A percentile compares a stretch with the other conserved stretches of the same genome.
Evolutionary conservation across 2,113 vertebrate genomes (phyloP).

Genomic region (Setophaga kirtlandii): DNA sequence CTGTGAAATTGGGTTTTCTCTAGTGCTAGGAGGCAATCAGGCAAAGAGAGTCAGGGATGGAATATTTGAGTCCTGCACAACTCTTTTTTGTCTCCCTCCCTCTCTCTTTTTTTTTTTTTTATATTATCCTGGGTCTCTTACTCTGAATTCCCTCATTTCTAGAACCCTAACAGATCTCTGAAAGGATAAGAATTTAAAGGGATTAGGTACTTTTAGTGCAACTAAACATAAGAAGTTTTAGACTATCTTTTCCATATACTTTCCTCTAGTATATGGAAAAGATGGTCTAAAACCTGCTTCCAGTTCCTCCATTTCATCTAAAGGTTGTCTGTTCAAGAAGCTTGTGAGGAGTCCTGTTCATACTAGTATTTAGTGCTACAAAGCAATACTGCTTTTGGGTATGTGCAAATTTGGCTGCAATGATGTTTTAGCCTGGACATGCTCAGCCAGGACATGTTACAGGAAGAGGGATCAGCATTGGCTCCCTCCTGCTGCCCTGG

Average conservation of each 20-base stretch:
- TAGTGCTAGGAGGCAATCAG: neutral
- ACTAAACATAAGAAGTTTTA: neutral
- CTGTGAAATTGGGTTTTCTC: neutral
- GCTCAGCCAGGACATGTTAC: slow-evolving; percentile 6
- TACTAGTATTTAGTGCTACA: neutral
- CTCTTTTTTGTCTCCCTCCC: neutral
- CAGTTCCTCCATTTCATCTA: neutral
- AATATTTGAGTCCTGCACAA: neutral
- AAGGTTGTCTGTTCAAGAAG: neutral
- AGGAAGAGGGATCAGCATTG: neutral
- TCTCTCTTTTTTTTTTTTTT: neutral
- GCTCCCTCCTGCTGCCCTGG: neutral
- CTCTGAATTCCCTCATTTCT: neutral
- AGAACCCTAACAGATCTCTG: neutral
- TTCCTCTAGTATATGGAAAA: neutral
- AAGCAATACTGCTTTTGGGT: neutral
- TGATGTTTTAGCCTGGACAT: neutral
- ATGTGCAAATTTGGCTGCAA: neutral
- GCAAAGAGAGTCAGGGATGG: neutral
- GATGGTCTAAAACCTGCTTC: neutral
- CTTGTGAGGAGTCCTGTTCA: neutral
- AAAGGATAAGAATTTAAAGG: neutral
- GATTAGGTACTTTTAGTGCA: neutral
- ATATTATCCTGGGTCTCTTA: neutral
- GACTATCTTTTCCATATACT: too few species aligned